Base-by-base conservation (phyloP, 1,140 invertebrate genomes). In the Pseudoatta argentina region DNA sequence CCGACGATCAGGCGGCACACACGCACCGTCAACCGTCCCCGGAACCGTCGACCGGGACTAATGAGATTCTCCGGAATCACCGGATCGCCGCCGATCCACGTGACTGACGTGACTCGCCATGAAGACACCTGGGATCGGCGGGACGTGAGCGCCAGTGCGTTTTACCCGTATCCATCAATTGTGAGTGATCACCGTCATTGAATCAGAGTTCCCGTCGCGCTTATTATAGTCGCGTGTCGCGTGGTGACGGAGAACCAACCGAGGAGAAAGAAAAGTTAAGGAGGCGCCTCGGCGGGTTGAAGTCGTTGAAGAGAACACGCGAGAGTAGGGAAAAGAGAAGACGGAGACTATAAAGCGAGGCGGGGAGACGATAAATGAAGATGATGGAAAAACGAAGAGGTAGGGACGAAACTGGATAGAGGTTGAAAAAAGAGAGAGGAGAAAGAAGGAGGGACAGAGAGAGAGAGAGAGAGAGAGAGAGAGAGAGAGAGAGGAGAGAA, bases 31-130 rank as follows among this genome's bases (percentile, higher is more conserved):
- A 34, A 6, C 30, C 30, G 30, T 34, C 30, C 5, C 30, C 30
- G 55, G 64, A 21, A 21, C 21, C 21, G 21, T 21, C 21, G 21
- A 55, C 27, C 83, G 64, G n/a, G 59, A 82, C 8, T 69, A 55
- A 57, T 48, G 67, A 34, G 59, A 66, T 21, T 57, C 51, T 24
- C 75, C 57, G 53, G 85, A 89, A 83, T 89, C 88, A 89, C 88
- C 81, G 85, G 34, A 14, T 51, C 10, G 18, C 18, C 34, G 44
- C n/a, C 77, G 61, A 87, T 78, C 87, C 88, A 89, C 30, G 30
- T 34, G 30, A 34, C 30, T 34, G 30, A 34, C 88, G 88, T 89
- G 88, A 89, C 88, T 83, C 73, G 44, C 85, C 85, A 89, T 78
- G 48, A 86, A 63, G 73, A 78, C 72, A 66, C 59, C 53, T 18